Conservation (phyloP, 2,113 vertebrate genomes). For the Tachysurus fulvidraco region DNA sequence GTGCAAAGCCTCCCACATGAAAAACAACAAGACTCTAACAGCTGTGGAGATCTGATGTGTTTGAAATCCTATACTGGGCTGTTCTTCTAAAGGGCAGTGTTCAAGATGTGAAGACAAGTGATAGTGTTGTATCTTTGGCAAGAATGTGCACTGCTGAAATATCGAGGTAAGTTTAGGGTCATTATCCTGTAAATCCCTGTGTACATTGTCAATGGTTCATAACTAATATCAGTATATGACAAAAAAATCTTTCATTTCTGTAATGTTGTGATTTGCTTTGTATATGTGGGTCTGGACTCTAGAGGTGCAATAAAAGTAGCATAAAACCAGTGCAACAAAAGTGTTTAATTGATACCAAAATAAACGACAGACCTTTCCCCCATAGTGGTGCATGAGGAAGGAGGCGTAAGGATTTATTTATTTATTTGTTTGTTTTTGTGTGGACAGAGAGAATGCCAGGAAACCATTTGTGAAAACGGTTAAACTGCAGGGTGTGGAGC, state of each 20-base stretch:
- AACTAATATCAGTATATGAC: background rate
- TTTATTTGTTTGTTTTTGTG: background rate
- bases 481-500: slow-evolving; percentile 37
- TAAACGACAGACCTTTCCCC: slow-evolving; percentile 3
- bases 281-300: background rate
- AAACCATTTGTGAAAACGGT: slow-evolving; percentile 42
- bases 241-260: background rate
- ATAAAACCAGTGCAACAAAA: background rate
- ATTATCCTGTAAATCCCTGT: too few relatives aligned
- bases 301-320: background rate
- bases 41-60: too few relatives aligned
- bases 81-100: too few relatives aligned
- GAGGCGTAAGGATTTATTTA: background rate
- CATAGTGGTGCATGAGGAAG: background rate
- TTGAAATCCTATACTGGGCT: too few relatives aligned
- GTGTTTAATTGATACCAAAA: background rate
- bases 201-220: background rate
- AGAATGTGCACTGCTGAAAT: too few relatives aligned
- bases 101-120: too few relatives aligned
- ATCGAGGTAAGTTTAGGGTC: too few relatives aligned
- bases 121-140: too few relatives aligned
- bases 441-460: background rate
- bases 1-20: too few relatives aligned
- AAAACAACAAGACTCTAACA: too few relatives aligned
- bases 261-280: background rate